phyloP scores from a whole-genome alignment of 2,113 vertebrate genomes.

The Phaethon lepturus region DNA sequence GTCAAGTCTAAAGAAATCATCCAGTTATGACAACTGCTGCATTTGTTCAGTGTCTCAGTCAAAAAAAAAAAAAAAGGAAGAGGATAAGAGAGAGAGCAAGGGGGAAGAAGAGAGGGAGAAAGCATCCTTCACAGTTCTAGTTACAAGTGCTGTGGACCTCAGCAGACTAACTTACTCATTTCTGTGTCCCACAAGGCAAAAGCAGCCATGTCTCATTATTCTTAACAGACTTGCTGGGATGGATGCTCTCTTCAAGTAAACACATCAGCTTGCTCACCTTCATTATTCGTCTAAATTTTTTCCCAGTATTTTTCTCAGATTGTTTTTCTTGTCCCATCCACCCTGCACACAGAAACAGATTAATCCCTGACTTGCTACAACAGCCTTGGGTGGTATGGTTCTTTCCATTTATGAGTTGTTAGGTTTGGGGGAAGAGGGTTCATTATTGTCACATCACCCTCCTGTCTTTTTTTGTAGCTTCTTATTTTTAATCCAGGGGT shows the following conservation, averaged over 20 bases:
- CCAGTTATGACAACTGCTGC: not conserved
- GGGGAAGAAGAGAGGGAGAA: not conserved
- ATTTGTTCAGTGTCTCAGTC: not conserved
- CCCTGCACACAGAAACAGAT: not conserved
- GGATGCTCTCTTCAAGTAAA: not conserved
- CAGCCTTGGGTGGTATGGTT: no score
- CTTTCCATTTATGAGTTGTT: not conserved
- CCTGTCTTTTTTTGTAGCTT: not conserved
- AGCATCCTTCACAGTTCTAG: not conserved
- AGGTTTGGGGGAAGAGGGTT: not conserved
- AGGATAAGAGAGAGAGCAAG: fast-evolving
- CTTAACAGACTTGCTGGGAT: not conserved
- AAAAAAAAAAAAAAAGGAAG: not conserved
- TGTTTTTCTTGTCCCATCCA: not conserved
- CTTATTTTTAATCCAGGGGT: not conserved
- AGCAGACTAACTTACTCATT: not conserved
- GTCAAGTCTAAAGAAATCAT: not conserved
- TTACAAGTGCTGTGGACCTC: not conserved
- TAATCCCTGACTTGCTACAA: no score
- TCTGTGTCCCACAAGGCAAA: not conserved
- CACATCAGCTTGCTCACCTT: not conserved
- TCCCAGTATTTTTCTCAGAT: not conserved
- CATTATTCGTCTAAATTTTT: not conserved
- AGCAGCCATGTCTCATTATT: not conserved
- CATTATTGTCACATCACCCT: not conserved